Evolutionary conservation across 2,797 vertebrate genomes (phyloP).

Genomic region (Scleropages formosus): DNA sequence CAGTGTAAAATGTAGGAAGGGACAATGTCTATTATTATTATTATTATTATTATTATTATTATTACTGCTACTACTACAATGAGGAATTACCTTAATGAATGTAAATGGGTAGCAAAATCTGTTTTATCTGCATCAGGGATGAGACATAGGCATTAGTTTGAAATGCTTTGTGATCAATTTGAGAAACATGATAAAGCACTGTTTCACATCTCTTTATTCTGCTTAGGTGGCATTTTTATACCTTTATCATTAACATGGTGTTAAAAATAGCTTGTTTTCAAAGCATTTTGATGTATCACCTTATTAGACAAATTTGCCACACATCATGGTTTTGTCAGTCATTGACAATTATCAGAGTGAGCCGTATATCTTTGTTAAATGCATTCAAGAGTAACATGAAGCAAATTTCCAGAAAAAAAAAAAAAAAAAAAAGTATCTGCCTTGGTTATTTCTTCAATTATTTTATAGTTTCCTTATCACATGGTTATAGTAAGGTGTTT

Average conservation of each 20-base stretch:
- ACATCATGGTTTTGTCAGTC: conserved; percentile 9
- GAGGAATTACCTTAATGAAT: too few species aligned
- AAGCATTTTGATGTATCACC: not conserved
- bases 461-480: too few species aligned
- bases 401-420: not conserved
- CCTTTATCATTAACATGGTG: not conserved
- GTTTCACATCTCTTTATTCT: not conserved
- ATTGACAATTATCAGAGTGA: not conserved
- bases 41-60: too few species aligned
- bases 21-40: too few species aligned
- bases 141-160: too few species aligned
- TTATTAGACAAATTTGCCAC: conserved; percentile 13
- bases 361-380: conserved; percentile 3
- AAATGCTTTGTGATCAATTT: too few species aligned
- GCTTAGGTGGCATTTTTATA: not conserved
- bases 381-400: not conserved
- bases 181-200: too few species aligned
- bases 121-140: too few species aligned
- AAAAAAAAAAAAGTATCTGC: not conserved
- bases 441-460: not conserved
- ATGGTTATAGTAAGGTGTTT: not conserved
- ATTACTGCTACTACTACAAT: too few species aligned
- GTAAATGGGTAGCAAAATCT: too few species aligned
- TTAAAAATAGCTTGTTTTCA: not conserved
- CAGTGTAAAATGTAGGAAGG: too few species aligned